phyloP scores from a whole-genome alignment of 2,113 vertebrate species.

The Lonchura striata region DNA sequence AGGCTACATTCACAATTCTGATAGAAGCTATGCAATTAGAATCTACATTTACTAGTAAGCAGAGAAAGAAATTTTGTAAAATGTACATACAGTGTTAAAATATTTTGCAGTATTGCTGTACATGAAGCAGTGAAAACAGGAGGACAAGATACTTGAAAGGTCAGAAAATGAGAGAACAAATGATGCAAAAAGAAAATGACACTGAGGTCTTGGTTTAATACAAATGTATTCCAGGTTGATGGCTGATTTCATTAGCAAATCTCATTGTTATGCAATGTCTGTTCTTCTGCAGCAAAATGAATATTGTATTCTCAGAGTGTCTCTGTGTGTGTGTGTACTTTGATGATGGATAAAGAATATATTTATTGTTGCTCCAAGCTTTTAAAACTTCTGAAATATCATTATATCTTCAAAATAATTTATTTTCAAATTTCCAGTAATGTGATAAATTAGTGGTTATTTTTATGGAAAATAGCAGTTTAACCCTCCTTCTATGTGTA shows the following conservation, averaged over 20 bases:
- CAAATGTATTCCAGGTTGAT: slow-evolving; percentile 99
- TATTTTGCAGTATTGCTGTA: slow-evolving; percentile 52
- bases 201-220: slow-evolving; percentile 94
- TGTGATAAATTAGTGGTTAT: neutral
- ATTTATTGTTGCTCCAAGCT: slow-evolving; percentile 40
- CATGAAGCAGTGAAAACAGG: slow-evolving; percentile 65
- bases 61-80: slow-evolving; percentile 51
- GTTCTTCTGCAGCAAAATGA: slow-evolving; percentile 99
- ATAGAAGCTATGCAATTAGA: slow-evolving; percentile 52
- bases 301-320: slow-evolving; percentile 91
- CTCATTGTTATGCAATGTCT: slow-evolving; percentile 99
- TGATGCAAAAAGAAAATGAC: slow-evolving; percentile 95
- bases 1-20: slow-evolving; percentile 53
- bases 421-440: neutral
- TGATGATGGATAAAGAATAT: slow-evolving; percentile 53
- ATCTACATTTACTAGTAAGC: slow-evolving; percentile 34
- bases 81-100: slow-evolving; percentile 17
- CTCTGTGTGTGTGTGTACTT: slow-evolving; percentile 58
- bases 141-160: slow-evolving; percentile 72
- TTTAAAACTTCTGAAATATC: slow-evolving; percentile 10
- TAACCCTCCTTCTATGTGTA: neutral
- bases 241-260: slow-evolving; percentile 99
- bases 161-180: slow-evolving; percentile 83
- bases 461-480: neutral
- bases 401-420: neutral